Evolutionary conservation across 2,797 vertebrate genomes (phyloP).

Genomic region (Chiroxiphia lanceolata): DNA sequence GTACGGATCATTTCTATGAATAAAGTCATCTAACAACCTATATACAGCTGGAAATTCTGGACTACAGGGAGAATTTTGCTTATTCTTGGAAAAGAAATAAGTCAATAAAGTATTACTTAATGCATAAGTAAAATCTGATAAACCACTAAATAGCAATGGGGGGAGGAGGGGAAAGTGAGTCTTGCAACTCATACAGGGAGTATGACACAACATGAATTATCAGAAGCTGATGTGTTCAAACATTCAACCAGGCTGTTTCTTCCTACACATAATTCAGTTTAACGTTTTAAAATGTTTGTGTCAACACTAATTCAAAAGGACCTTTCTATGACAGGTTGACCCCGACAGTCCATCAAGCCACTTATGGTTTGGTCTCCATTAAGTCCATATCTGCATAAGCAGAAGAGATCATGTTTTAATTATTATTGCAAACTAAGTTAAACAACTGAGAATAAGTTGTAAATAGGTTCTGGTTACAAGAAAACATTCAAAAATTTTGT

Average conservation of each 20-base stretch:
- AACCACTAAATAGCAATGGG: neutral
- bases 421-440: neutral
- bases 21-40: neutral
- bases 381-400: neutral
- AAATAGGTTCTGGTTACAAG: neutral
- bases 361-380: neutral
- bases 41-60: neutral
- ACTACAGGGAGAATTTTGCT: neutral
- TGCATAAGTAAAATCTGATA: neutral
- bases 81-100: neutral
- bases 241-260: neutral
- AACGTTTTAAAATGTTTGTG: neutral
- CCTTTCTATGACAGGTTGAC: neutral
- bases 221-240: neutral
- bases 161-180: rapidly evolving
- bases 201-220: neutral
- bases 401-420: neutral
- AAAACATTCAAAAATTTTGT: neutral
- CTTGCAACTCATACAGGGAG: neutral
- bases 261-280: neutral
- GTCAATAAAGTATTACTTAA: neutral
- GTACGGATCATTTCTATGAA: neutral
- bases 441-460: neutral
- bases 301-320: neutral
- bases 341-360: neutral